Evolutionary conservation across 1,140 invertebrate species (phyloP).

Genomic region (Lucilia cuprina): DNA sequence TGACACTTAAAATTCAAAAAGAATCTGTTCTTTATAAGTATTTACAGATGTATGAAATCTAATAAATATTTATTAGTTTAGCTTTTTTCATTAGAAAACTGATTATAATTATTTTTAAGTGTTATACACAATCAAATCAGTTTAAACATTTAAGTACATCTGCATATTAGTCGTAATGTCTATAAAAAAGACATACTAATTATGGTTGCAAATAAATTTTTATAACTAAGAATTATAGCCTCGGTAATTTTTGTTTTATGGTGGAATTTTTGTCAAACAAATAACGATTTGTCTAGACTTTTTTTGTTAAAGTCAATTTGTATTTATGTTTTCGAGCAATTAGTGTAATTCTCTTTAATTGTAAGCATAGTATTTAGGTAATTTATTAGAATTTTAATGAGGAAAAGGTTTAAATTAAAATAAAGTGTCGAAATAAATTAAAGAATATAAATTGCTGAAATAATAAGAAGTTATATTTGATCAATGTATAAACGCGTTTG

Average conservation of each 20-base stretch:
- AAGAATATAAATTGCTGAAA: no score
- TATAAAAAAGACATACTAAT: background rate
- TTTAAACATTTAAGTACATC: background rate
- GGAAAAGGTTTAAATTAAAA: background rate
- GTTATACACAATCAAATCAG: background rate
- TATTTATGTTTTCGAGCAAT: background rate
- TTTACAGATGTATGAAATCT: background rate
- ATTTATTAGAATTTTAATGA: background rate
- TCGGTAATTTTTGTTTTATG: background rate
- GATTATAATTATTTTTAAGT: background rate
- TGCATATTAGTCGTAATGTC: background rate
- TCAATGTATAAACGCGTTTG: no score
- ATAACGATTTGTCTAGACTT: background rate
- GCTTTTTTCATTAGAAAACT: background rate
- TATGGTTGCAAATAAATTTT: slow-evolving; percentile 3
- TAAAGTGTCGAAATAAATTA: no score
- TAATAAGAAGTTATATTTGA: no score
- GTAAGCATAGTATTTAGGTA: background rate
- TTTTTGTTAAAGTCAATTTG: background rate
- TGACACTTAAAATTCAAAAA: no score
- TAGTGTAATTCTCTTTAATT: background rate
- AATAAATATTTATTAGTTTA: background rate
- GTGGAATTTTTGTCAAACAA: background rate
- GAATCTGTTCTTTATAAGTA: background rate
- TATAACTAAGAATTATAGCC: background rate